Evolutionary conservation across 2,888 invertebrate genomes (phyloP).

Genomic region (Helleia helle): DNA sequence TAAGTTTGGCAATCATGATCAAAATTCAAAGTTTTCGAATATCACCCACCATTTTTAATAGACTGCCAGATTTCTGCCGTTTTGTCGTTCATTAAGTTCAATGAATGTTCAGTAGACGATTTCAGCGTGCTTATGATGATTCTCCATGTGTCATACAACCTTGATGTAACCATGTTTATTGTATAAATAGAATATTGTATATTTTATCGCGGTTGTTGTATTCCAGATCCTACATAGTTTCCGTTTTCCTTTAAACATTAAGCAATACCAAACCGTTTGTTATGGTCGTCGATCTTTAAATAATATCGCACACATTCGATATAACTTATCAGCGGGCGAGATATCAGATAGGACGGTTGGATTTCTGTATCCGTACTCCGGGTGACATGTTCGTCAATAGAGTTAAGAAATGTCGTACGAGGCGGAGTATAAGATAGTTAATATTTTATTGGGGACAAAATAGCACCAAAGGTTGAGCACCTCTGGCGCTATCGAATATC

Average conservation of each 20-base stretch:
- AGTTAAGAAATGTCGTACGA: too few relatives aligned
- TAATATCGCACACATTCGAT: slow-evolving; percentile 11
- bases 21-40: too few relatives aligned
- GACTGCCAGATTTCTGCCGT: too few relatives aligned
- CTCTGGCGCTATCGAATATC: slow-evolving; percentile 68
- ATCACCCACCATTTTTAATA: too few relatives aligned
- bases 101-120: too few relatives aligned
- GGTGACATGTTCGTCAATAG: too few relatives aligned
- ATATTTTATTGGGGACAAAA: slow-evolving; percentile 7
- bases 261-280: slow-evolving; percentile 30
- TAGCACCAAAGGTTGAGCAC: slow-evolving; percentile 51
- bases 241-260: slow-evolving; percentile 30
- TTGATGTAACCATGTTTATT: neutral
- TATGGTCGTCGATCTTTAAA: slow-evolving; percentile 2
- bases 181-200: neutral
- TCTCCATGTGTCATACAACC: too few relatives aligned
- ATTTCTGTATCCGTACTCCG: slow-evolving; percentile 13
- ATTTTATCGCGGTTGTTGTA: slow-evolving; percentile 4
- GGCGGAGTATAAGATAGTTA: too few relatives aligned
- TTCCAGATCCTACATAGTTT: slow-evolving; percentile 25
- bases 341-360: slow-evolving; percentile 23
- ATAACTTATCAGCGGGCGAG: slow-evolving; percentile 22
- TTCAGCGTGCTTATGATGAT: too few relatives aligned
- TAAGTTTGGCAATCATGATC: too few relatives aligned
- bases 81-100: too few relatives aligned